phyloP scores from a whole-genome alignment of 2,888 invertebrate species.

The Sesamia inferens region DNA sequence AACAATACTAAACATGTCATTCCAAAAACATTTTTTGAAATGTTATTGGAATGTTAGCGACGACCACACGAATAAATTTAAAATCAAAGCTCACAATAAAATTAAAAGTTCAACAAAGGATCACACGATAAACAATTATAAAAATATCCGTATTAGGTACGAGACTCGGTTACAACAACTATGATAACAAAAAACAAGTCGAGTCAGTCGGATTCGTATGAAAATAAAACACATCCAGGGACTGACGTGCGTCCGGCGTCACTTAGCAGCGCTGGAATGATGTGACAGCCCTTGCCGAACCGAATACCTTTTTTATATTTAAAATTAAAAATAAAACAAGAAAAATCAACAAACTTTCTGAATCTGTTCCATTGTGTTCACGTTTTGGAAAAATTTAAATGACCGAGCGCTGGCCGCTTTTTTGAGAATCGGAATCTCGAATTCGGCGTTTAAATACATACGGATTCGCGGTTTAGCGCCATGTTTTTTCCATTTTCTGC shows the following conservation, averaged over 20 bases:
- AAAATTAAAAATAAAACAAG: conserved; percentile 85
- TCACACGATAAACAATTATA: conserved; percentile 75
- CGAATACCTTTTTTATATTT: conserved; percentile 87
- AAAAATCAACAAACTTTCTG: conserved; percentile 77
- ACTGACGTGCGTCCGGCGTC: conserved; percentile 90
- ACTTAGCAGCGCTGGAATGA: conserved; percentile 90
- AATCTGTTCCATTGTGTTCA: conserved; percentile 90
- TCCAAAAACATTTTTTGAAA: conserved; percentile 40
- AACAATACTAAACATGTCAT: conserved; percentile 27
- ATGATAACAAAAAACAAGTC: conserved; percentile 87
- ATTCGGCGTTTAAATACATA: conserved; percentile 90
- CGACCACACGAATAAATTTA: conserved; percentile 40
- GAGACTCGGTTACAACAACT: conserved; percentile 82
- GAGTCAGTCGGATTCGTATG: conserved; percentile 86
- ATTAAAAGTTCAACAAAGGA: conserved; percentile 63
- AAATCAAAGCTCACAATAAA: conserved; percentile 51
- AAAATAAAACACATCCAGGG: conserved; percentile 87
- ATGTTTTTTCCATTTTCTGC: conserved; percentile 90
- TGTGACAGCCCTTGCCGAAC: conserved; percentile 89
- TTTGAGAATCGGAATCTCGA: conserved; percentile 84
- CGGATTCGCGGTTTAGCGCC: conserved; percentile 89
- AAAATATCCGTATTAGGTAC: conserved; percentile 80
- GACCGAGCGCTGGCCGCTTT: conserved; percentile 84
- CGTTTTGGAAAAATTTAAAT: conserved; percentile 90
- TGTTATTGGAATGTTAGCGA: conserved; percentile 42